Conservation (phyloP, 2,888 invertebrate genomes). For the Synanthedon andrenaeformis region DNA sequence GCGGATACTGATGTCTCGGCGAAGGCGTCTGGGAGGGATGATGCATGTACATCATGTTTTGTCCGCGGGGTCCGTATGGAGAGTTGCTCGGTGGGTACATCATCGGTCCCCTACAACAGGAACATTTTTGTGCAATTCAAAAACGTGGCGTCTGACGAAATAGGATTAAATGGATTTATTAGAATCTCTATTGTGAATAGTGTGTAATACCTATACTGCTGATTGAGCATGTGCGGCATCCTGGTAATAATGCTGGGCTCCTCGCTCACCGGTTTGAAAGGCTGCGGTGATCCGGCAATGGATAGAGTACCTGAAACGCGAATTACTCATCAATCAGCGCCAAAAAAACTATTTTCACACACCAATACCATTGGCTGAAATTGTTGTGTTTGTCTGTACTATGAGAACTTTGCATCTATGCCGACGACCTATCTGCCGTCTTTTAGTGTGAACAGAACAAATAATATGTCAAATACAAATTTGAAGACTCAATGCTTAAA, state of each 20-base stretch:
- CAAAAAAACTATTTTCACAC: background rate
- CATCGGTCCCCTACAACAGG: constrained; percentile 42
- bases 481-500: too few species aligned
- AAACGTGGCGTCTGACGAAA: background rate
- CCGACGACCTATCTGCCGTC: too few species aligned
- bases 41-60: constrained; percentile 26
- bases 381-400: too few species aligned
- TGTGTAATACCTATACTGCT: constrained; percentile 47
- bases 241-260: constrained; percentile 64
- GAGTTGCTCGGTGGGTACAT: constrained; percentile 41
- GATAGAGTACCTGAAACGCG: constrained; percentile 51
- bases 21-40: constrained; percentile 12
- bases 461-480: too few species aligned
- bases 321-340: background rate
- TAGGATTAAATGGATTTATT: too few species aligned
- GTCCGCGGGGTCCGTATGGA: constrained; percentile 35
- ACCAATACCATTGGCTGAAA: too few species aligned
- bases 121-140: background rate
- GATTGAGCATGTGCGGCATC: constrained; percentile 66
- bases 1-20: constrained; percentile 26
- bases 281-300: constrained; percentile 65
- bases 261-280: constrained; percentile 57
- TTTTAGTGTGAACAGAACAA: too few species aligned
- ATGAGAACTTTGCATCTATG: too few species aligned
- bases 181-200: too few species aligned